phyloP scores from a whole-genome alignment of 2,113 vertebrate species.

The Procapra przewalskii region DNA sequence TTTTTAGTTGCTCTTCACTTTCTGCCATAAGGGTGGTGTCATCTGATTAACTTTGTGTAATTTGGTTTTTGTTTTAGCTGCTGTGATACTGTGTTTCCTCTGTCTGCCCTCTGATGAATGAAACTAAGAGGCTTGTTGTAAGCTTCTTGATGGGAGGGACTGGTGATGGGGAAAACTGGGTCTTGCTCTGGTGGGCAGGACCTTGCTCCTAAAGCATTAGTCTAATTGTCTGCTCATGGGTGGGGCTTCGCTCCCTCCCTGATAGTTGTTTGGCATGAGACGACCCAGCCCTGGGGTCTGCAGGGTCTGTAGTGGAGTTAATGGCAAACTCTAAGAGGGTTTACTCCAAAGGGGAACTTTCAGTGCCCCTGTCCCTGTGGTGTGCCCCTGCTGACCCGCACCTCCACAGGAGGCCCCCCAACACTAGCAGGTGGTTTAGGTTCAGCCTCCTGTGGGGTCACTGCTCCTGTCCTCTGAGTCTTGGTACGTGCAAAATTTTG shows the following conservation, averaged over 20 bases:
- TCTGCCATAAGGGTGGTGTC: no score
- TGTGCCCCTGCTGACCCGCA: background rate
- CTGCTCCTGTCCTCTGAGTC: background rate
- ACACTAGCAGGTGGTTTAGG: background rate
- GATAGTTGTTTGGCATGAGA: background rate
- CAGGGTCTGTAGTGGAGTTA: background rate
- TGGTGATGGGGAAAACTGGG: background rate
- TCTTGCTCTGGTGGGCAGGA: background rate
- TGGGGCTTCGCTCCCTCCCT: background rate
- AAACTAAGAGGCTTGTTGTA: background rate
- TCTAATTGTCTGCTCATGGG: background rate
- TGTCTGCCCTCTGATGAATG: background rate
- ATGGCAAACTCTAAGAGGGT: background rate
- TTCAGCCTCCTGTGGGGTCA: background rate
- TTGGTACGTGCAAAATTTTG: background rate
- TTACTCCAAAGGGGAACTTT: background rate
- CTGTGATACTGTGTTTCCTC: background rate
- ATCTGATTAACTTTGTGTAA: background rate
- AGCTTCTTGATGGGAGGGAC: background rate
- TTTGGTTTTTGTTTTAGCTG: background rate
- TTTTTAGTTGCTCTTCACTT: no score
- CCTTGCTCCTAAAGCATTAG: background rate
- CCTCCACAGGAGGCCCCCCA: background rate
- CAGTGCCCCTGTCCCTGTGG: rapidly evolving
- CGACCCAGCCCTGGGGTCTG: background rate